Base-by-base conservation (phyloP, 2,797 vertebrate species). In the Scarus forsteni region DNA sequence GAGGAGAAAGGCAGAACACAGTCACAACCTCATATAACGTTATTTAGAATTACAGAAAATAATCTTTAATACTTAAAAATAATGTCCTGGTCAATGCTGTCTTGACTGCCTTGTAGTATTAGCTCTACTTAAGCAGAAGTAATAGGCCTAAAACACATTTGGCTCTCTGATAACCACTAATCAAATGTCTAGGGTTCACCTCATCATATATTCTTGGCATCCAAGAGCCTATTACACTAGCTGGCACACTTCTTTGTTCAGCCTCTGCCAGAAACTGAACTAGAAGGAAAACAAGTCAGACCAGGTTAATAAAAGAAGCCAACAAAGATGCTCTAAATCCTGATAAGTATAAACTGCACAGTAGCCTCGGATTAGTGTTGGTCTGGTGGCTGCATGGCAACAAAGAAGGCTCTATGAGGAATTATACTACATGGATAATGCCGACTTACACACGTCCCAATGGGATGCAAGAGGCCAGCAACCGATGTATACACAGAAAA, bases 391-490 rank as follows among this genome's bases (percentile, higher is more conserved):
- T 27, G 27, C 79, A 42, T 70, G 68, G 77, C 69, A 80, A 85
- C 58, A 85, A 83, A 74, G 27, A 27, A 27, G 27, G 27, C 27
- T 27, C 27, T 27, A 27, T 27, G 27, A 27, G 46, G 75, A 85
- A 70, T 81, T 58, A 73, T 62, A 44, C 57, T 66, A 65, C 79
- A 75, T 35, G 65, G 64, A 85, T 80, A 78, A 85, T 70, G 56
- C 57, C 60, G 65, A 66, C 69, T 85, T 80, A 85, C 79, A 84
- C 6, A 16, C 59, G 66, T 79, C 69, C 57, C 74, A 65, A 68
- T 73, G 50, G 80, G 38, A 56, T 48, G 50, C 27, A 27, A 27
- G 27, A 27, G 27, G 27, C 27, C 27, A 27, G 27, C 27, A 27
- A 27, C 27, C 27, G 27, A 27, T 27, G 27, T 27, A 27, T 27